A percentile compares a stretch with the other conserved stretches of the same genome.
Evolutionary conservation across 1,140 invertebrate species (phyloP).

Genomic region (Drosophila seguyi): DNA sequence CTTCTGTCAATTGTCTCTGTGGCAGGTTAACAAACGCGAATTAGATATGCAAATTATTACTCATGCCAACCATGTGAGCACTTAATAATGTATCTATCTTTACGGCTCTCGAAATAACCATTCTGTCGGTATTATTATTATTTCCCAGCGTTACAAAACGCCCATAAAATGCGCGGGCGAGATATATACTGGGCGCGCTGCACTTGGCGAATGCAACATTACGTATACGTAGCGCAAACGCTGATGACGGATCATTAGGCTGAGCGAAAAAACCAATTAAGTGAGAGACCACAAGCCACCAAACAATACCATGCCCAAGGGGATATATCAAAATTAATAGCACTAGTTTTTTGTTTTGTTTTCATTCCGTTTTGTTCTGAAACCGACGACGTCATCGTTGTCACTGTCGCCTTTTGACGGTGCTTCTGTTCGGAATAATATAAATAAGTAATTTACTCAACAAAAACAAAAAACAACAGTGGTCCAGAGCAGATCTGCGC

Average conservation of each 20-base stretch:
- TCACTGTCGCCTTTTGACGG: slow-evolving; percentile 55
- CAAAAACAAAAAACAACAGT: slow-evolving; percentile 22
- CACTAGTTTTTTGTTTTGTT: slow-evolving; percentile 35
- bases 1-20: slow-evolving; percentile 40
- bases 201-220: slow-evolving; percentile 44
- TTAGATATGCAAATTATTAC: slow-evolving; percentile 54
- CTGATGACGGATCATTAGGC: slow-evolving; percentile 54
- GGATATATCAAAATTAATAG: slow-evolving; percentile 69
- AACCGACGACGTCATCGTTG: slow-evolving; percentile 54
- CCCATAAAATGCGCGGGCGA: slow-evolving; percentile 36
- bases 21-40: slow-evolving; percentile 38
- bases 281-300: slow-evolving; percentile 34
- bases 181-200: slow-evolving; percentile 7
- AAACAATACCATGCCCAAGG: slow-evolving; percentile 55
- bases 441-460: slow-evolving; percentile 53
- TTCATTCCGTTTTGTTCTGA: slow-evolving; percentile 18
- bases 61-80: slow-evolving; percentile 39
- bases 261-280: slow-evolving; percentile 58
- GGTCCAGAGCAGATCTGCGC: slow-evolving; percentile 30
- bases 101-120: slow-evolving; percentile 49
- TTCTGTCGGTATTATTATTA: slow-evolving; percentile 56
- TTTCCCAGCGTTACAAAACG: slow-evolving; percentile 38
- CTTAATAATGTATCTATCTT: slow-evolving; percentile 59
- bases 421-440: slow-evolving; percentile 57
- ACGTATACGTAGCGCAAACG: slow-evolving; percentile 60